Percentiles rank a stretch among this genome's conserved stretches.
These are phyloP conservation scores for Galeopsomyia nigrocyanea DNA, from an alignment of 2,888 invertebrate species.

Conservation along the genomic window DNA sequence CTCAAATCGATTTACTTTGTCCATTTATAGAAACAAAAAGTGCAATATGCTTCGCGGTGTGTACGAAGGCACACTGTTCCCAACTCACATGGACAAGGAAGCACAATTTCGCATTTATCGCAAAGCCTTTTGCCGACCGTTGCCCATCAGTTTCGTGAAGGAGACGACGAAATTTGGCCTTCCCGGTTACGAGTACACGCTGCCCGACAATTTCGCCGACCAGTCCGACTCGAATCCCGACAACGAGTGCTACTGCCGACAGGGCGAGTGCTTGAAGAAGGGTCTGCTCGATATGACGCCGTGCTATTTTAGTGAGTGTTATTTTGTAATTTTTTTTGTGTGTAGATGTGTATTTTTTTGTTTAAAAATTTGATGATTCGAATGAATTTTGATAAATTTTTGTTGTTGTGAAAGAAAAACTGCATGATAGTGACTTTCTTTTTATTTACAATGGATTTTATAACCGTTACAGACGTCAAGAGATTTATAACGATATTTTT, in stretches of 20 bases:
- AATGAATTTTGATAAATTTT: too few relatives aligned
- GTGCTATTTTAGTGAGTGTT: conserved; percentile 78
- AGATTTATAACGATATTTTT: too few relatives aligned
- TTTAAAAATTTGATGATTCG: too few relatives aligned
- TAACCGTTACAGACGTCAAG: too few relatives aligned
- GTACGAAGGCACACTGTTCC: conserved; percentile 82
- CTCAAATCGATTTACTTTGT: neutral
- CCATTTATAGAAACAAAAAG: conserved; percentile 68
- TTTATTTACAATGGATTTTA: too few relatives aligned
- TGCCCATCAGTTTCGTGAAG: conserved; percentile 71
- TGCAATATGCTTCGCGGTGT: conserved; percentile 80
- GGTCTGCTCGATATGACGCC: conserved; percentile 80
- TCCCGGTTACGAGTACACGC: conserved; percentile 74
- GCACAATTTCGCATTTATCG: conserved; percentile 76
- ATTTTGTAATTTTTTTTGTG: neutral
- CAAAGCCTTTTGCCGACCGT: conserved; percentile 81
- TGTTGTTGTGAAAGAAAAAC: too few relatives aligned
- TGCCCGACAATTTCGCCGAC: conserved; percentile 75
- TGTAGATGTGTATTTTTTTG: neutral
- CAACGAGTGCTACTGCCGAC: conserved; percentile 76
- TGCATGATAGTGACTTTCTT: too few relatives aligned
- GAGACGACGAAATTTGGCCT: conserved; percentile 70
- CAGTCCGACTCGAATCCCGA: conserved; percentile 71
- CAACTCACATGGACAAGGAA: conserved; percentile 73
- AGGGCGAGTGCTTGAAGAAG: conserved; percentile 71